Base-by-base conservation (phyloP, 2,797 vertebrate species). In the Chiropotes sagulatus region DNA sequence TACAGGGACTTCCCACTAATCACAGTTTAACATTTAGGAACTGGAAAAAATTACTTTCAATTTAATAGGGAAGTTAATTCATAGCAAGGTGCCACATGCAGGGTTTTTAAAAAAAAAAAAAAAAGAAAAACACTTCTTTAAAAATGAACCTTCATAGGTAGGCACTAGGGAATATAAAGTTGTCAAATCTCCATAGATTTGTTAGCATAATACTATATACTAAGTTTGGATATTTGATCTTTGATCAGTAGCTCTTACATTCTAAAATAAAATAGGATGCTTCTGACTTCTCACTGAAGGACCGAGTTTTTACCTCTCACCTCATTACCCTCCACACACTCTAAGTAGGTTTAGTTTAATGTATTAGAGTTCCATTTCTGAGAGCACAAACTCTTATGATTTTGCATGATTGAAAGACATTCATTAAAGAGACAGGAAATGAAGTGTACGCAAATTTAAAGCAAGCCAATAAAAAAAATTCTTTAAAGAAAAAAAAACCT, bases 371-470 rank as follows among this genome's bases (percentile, higher is more conserved):
- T 97, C 80, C 95, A 96, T 97, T 97, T 97, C 94, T 70, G 84
- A 97, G 78, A 97, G 87, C 26, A 52, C 79, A 96, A 97, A 96
- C 48, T 94, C 97, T 97, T 96, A 92, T 2, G 79, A 97, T 95
- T 96, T 95, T 98, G 58, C 86, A 86, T 52, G 96, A 98, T 36
- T 88, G 91, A 97, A 98, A 95, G 72, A 95, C 87, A 93, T 94
- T 97, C 96, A 96, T 97, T 97, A 97, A 96, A 95, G 84, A 96
- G 76, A 96, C 76, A 94, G 96, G 96, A 98, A 98, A 98, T 98
- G 96, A 96, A 97, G 94, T 97, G 76, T 96, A 97, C 95, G 96
- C 88, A 98, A 98, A 98, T 98, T 76, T 95, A 88, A 97, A 95
- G 52, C 86, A 93, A 97, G 93, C 94, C 97, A 98, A 97, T 97